These are phyloP conservation scores for Sphyrna mokarran DNA, from an alignment of 2,113 vertebrate species.

Conservation along the genomic window DNA sequence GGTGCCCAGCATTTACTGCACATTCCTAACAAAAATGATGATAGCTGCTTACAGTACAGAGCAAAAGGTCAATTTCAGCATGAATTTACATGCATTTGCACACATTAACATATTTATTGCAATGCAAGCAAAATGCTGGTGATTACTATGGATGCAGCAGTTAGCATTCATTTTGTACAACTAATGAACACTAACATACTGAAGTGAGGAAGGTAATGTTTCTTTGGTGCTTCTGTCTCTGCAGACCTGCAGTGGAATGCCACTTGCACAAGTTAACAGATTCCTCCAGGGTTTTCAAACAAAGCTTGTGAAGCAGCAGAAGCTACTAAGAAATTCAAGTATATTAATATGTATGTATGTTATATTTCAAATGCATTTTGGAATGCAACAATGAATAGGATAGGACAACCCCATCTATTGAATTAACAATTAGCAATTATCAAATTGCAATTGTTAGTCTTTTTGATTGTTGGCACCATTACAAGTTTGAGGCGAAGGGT, in stretches of 20 bases:
- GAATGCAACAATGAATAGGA: background rate
- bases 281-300: background rate
- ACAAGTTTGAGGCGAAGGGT: background rate
- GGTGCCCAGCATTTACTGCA: too few species aligned
- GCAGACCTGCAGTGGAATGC: background rate
- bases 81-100: conserved; percentile 31
- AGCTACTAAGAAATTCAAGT: background rate
- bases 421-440: background rate
- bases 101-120: conserved; percentile 17
- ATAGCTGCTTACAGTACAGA: background rate
- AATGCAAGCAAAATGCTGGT: background rate
- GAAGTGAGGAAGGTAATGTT: background rate
- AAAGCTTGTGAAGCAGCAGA: background rate
- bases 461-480: background rate
- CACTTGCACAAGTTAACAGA: background rate
- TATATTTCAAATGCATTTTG: background rate
- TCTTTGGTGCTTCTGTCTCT: background rate
- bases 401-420: background rate
- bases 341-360: background rate
- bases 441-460: background rate
- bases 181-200: background rate
- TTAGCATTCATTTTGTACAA: conserved; percentile 25
- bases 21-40: background rate
- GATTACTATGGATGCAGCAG: background rate
- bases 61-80: background rate